Percentiles rank a stretch among this genome's conserved stretches.
Conservation (phyloP, 2,888 invertebrate species). For the Biston stratarius region DNA sequence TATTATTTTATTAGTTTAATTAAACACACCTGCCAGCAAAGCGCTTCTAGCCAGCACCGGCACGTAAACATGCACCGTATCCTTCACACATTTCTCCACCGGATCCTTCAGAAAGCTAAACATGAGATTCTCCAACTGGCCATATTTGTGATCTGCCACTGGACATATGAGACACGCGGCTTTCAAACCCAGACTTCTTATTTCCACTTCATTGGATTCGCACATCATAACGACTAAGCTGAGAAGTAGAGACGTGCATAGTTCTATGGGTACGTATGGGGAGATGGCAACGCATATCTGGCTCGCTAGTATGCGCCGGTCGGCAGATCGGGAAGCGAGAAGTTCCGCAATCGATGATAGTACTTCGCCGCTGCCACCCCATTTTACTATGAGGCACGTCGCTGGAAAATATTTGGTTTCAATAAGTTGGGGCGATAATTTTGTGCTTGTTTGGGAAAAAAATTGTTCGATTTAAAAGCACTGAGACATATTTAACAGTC, state of each 20-base stretch:
- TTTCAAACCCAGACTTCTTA: conserved; percentile 72
- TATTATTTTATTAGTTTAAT: too few relatives aligned
- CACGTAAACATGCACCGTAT: conserved; percentile 71
- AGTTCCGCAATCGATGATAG: conserved; percentile 77
- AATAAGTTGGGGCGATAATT: background rate
- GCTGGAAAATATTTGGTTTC: conserved; percentile 78
- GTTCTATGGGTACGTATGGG: conserved; percentile 78
- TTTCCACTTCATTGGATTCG: conserved; percentile 76
- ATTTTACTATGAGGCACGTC: conserved; percentile 77
- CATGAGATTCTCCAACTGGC: conserved; percentile 76
- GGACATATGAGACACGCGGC: conserved; percentile 77
- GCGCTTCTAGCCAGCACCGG: conserved; percentile 80
- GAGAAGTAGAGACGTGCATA: conserved; percentile 78
- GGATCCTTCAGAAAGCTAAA: conserved; percentile 77
- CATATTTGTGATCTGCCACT: conserved; percentile 77
- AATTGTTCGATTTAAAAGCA: too few relatives aligned
- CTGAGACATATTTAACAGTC: too few relatives aligned
- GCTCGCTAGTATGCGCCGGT: conserved; percentile 73
- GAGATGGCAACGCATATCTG: conserved; percentile 79
- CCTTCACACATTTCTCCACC: conserved; percentile 72
- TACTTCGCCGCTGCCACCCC: conserved; percentile 81
- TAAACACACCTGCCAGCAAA: conserved; percentile 67
- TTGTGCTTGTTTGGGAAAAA: conserved; percentile 54
- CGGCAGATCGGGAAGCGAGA: conserved; percentile 70
- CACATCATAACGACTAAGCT: conserved; percentile 81